Percentiles rank a stretch among this genome's conserved stretches.
Conservation (phyloP, 2,888 invertebrate genomes). For the Panopea generosa region DNA sequence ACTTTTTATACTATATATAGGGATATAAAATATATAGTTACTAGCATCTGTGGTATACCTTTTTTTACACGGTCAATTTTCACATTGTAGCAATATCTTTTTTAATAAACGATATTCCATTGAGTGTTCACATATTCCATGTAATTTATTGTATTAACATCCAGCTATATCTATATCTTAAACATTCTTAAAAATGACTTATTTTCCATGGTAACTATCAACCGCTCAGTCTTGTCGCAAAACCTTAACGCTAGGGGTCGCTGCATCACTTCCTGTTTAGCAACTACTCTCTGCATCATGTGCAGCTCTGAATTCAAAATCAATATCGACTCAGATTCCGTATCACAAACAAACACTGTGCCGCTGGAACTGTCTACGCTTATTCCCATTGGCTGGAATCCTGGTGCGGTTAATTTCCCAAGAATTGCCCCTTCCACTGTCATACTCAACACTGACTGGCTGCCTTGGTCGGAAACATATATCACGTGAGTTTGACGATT, state of each 20-base stretch:
- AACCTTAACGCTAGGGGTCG: background rate
- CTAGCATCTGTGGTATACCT: too few species aligned
- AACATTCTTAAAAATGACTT: background rate
- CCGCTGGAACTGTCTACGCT: conserved; percentile 19
- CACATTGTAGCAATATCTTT: too few species aligned
- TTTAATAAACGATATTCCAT: too few species aligned
- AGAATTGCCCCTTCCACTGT: conserved; percentile 23
- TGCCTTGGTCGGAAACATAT: conserved; percentile 33
- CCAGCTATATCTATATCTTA: conserved; percentile 5
- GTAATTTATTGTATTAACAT: too few species aligned
- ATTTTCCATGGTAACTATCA: conserved; percentile 4
- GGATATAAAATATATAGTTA: too few species aligned
- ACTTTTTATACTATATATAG: too few species aligned
- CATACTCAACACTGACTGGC: conserved; percentile 17
- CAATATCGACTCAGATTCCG: conserved; percentile 2
- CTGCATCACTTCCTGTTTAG: conserved; percentile 4
- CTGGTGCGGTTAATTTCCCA: conserved; percentile 1
- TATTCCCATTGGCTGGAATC: conserved; percentile 27
- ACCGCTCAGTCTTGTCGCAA: background rate
- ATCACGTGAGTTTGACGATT: conserved; percentile 15
- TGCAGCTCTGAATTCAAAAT: background rate
- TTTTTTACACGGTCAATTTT: too few species aligned
- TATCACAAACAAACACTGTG: conserved; percentile 31
- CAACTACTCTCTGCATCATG: background rate
- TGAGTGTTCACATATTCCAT: too few species aligned